Percentiles rank a stretch among this genome's conserved stretches.
Evolutionary conservation across 2,797 vertebrate species (phyloP).

Genomic region (Onychomys torridus): DNA sequence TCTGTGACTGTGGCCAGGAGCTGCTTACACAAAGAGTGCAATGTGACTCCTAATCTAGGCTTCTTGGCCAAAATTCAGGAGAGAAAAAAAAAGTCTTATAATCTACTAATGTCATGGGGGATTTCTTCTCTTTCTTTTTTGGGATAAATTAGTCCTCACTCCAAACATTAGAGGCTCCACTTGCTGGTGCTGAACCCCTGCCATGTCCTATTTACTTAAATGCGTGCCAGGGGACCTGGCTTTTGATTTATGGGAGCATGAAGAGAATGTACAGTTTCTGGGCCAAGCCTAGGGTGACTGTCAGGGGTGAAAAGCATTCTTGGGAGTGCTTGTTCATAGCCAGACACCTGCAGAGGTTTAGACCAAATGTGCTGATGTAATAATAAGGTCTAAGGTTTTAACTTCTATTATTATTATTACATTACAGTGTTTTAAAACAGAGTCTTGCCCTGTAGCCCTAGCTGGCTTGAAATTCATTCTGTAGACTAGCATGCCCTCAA

Average conservation of each 20-base stretch:
- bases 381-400: not conserved
- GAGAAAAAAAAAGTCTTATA: not conserved
- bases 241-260: not conserved
- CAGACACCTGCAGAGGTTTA: not conserved
- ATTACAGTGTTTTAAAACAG: not conserved
- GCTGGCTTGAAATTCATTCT: not conserved
- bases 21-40: not conserved
- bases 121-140: slow-evolving; percentile 71
- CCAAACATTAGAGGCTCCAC: slow-evolving; percentile 36
- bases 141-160: slow-evolving; percentile 54
- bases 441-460: not conserved
- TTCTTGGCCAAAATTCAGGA: slow-evolving; percentile 61
- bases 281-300: not conserved
- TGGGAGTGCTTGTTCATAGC: not conserved
- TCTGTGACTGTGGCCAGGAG: not conserved
- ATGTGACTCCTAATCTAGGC: slow-evolving; percentile 52
- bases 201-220: slow-evolving; percentile 62
- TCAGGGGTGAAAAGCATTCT: not conserved
- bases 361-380: not conserved
- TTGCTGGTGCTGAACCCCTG: not conserved
- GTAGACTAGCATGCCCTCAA: not conserved
- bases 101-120: slow-evolving; percentile 53
- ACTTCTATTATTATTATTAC: not conserved
- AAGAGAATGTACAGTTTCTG: not conserved
- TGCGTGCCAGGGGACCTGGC: not conserved